Evolutionary conservation across 2,797 vertebrate species (phyloP), one percentile per base, ranked within the genome.

Genomic region (Clamator glandarius): DNA sequence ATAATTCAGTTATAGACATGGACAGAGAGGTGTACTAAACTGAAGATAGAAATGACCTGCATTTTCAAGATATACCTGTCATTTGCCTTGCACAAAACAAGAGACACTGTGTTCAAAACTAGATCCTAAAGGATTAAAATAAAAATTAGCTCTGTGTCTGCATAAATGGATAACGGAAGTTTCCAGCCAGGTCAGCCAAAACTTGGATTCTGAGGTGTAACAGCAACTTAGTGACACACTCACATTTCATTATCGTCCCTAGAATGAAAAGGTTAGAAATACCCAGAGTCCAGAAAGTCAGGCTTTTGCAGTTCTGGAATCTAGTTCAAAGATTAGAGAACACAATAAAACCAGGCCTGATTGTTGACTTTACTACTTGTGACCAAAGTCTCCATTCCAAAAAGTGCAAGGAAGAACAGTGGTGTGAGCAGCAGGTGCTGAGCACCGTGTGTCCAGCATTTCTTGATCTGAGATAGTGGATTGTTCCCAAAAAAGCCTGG

Each of bases 1-100:
- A 68, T 91, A 85, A 81, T 93, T 87, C n/a, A 94, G 55, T 87
- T 85, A 74, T 9, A 46, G 61, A 42, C 61, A 57, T 26, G 64
- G 64, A 42, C 83, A 63, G 61, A 80, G 78, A 85, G 42, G 48
- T 17, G 18, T 20, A 6, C 42, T 55, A 18, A 0, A 1, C 61
- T 91, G 90, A 57, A 70, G 68, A 66, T 90, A 78, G 50, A 67
- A 63, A 80, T 57, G 64, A 67, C 68, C 58, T 63, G 82, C 42
- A 23, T 89, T 94, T 95, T 74, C 82, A 64, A 80, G 89, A 64
- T 41, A 70, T 5, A 25, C 46, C 69, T 31, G 2, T 58, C 4
- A 0, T 52, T 91, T 46, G 11, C 79, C 67, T 75, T 48, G 73
- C 63, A n/a, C 2, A 63, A 70, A 88, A 57, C 66, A 61, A n/a